Percentiles rank a stretch among this genome's conserved stretches.
These are phyloP conservation scores for Perca fluviatilis DNA, from an alignment of 2,113 vertebrate species.

Conservation along the genomic window DNA sequence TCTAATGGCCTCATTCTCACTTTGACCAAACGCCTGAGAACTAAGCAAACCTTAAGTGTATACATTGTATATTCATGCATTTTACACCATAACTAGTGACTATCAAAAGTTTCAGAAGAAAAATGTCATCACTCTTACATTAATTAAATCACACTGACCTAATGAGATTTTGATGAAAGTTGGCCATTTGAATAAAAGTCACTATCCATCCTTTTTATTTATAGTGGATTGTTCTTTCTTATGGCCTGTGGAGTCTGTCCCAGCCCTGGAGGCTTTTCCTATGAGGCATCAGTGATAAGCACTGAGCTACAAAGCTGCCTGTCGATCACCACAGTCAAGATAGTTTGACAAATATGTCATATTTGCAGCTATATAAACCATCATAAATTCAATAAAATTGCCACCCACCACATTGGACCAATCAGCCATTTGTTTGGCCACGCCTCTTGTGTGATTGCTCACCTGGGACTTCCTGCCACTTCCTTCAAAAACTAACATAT, in stretches of 20 bases:
- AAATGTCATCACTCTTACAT: background rate
- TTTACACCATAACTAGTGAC: conserved; percentile 4
- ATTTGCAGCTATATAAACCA: background rate
- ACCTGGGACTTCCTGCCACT: conserved; percentile 60
- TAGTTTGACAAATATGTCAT: conserved; percentile 9
- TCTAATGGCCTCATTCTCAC: conserved; percentile 65
- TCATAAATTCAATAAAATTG: background rate
- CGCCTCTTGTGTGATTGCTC: conserved; percentile 73
- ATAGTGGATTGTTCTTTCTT: background rate
- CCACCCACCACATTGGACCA: conserved; percentile 41
- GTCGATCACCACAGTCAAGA: background rate
- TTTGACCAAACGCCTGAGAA: conserved; percentile 51
- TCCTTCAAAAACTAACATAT: conserved; percentile 23
- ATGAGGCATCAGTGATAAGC: background rate
- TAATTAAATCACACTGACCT: conserved; percentile 10
- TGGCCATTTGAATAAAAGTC: background rate
- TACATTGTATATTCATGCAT: conserved; percentile 27
- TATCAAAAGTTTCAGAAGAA: background rate
- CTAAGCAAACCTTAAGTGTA: conserved; percentile 11
- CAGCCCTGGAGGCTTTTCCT: background rate
- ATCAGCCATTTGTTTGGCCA: conserved; percentile 59
- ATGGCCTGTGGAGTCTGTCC: background rate
- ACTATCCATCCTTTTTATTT: background rate
- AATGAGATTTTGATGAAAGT: conserved; percentile 1
- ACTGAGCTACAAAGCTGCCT: background rate